Percentiles rank a stretch among this genome's conserved stretches.
Conservation (phyloP, 2,888 invertebrate species). For the Pammene fasciana region DNA sequence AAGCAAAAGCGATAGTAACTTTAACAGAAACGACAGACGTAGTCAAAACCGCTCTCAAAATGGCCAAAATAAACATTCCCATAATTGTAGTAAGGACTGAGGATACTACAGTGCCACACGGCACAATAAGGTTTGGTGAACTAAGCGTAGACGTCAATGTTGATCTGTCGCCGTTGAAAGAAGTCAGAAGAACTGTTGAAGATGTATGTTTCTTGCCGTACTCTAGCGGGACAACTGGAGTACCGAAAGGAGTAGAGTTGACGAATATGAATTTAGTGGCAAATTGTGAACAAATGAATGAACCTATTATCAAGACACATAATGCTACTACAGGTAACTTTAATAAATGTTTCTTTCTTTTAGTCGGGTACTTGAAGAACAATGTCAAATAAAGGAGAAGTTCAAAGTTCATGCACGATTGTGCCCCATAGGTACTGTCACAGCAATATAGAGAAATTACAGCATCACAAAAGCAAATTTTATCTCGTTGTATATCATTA, state of each 20-base stretch:
- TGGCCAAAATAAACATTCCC: constrained; percentile 78
- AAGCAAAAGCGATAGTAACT: constrained; percentile 86
- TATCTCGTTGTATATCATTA: no score
- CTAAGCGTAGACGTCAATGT: constrained; percentile 81
- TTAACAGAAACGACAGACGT: constrained; percentile 76
- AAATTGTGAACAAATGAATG: constrained; percentile 75
- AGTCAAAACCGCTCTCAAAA: constrained; percentile 75
- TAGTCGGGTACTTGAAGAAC: no score
- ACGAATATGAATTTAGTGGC: constrained; percentile 84
- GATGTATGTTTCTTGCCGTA: constrained; percentile 89
- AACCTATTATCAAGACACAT: constrained; percentile 57
- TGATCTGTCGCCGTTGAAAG: constrained; percentile 80
- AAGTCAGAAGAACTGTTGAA: constrained; percentile 71
- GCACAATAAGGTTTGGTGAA: constrained; percentile 85
- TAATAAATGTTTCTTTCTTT: no score
- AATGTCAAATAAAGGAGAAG: no score
- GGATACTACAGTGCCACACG: constrained; percentile 68
- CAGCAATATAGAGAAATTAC: no score
- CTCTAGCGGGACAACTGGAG: constrained; percentile 94
- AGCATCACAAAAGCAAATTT: no score
- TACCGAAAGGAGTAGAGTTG: constrained; percentile 89
- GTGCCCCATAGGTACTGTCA: no score
- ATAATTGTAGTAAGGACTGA: constrained; percentile 77
- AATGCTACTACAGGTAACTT: constrained; percentile 69
- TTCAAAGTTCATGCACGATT: no score